Base-by-base conservation (phyloP, 2,113 vertebrate genomes). In the Brachypodius melanocephalos region DNA sequence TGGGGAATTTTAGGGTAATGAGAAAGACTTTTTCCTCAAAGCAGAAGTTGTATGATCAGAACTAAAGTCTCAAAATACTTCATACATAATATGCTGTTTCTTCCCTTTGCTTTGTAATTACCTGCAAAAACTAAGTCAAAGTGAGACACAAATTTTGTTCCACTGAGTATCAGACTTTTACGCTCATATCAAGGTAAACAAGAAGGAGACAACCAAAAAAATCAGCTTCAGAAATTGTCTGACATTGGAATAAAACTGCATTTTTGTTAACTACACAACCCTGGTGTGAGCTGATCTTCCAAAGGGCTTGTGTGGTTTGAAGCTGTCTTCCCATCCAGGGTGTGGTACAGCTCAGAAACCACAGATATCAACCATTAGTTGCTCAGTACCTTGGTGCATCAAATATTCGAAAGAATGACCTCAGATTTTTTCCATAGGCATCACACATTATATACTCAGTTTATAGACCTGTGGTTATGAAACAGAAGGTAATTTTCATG, bases 371-470 rank as follows among this genome's bases (percentile, higher is more conserved):
- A 21, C 25, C 25, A 15, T 20, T 21, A 48, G 20, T 6, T 7
- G 0, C 32, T 42, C 10, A 7, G 14, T 38, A 67, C 46, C 29
- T 13, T 1, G 0, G 14, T 10, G 9, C 19, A 29, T 14, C 54
- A 77, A 57, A 40, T 31, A 55, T 14, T 77, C 0, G 0, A 62
- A 77, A 18, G 51, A 84, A 81, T 22, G 1, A 63, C 43, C 9
- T 45, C 40, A 38, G 20, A 7, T 24, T 83, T 84, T 51, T 54
- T 63, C 36, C 75, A 29, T 22, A 38, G 34, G 21, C 15, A 63
- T 45, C 36, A 61, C 17, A 36, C 21, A 6, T 79, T 24, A n/a
- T 18, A 31, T 5, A 54, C 17, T 43, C 34, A 36, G 14, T 9
- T 61, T 38, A 38, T 49, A 49, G 34, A n/a, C 14, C 3, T 2